These are phyloP conservation scores for Poliocrania exsul DNA, from an alignment of 2,797 vertebrate species.

Conservation along the genomic window DNA sequence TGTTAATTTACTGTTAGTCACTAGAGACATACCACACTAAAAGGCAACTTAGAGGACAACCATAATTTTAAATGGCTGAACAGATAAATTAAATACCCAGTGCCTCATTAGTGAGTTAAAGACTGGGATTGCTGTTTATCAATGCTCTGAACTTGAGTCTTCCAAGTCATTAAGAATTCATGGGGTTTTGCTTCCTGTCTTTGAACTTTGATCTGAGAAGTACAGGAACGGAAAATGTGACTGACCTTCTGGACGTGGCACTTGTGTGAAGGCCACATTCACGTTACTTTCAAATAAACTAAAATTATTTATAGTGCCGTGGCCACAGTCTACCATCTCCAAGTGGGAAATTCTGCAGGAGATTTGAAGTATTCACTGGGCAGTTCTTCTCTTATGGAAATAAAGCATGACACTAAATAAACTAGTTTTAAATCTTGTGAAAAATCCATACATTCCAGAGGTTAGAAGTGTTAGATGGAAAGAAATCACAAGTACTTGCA, in stretches of 20 bases:
- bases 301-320: neutral
- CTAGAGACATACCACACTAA: neutral
- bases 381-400: neutral
- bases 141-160: neutral
- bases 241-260: neutral
- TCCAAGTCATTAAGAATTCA: neutral
- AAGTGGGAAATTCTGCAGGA: neutral
- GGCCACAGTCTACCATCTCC: neutral
- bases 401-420: neutral
- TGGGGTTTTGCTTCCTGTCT: neutral
- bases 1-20: neutral
- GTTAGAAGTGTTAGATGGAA: neutral
- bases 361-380: neutral
- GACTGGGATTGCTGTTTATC: neutral
- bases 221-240: neutral
- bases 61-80: neutral
- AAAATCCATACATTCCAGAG: neutral
- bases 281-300: neutral
- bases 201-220: neutral
- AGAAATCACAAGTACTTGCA: neutral
- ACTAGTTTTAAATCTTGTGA: neutral
- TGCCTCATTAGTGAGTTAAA: neutral
- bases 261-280: neutral
- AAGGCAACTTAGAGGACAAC: neutral
- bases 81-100: neutral